Conservation (phyloP, 53 echinoderm and acorn worm genomes). For the Patiria pectinifera region DNA sequence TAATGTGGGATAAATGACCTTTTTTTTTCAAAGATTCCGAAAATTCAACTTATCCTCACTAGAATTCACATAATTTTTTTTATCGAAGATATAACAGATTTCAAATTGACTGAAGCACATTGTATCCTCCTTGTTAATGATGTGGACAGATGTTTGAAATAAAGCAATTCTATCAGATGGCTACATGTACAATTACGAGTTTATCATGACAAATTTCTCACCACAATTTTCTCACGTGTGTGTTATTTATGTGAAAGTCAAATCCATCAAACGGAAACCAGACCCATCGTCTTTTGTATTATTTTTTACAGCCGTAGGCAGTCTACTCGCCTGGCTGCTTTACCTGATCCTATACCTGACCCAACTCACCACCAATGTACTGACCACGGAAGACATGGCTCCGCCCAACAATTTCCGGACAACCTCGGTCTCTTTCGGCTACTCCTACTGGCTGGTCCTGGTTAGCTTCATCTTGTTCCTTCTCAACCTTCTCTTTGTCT, state of each 20-base stretch:
- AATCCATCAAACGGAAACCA: background rate
- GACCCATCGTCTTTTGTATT: background rate
- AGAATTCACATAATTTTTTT: too few species aligned
- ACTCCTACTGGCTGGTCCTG: conserved; percentile 80
- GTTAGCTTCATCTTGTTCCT: conserved; percentile 70
- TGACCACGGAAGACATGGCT: conserved; percentile 64
- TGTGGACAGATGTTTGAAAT: too few species aligned
- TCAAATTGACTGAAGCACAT: too few species aligned
- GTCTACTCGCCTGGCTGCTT: conserved; percentile 63
- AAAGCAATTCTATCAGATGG: too few species aligned
- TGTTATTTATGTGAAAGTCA: too few species aligned
- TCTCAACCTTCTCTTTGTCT: conserved; percentile 76
- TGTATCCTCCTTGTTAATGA: too few species aligned
- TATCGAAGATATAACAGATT: too few species aligned
- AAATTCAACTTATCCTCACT: too few species aligned
- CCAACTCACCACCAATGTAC: conserved; percentile 68
- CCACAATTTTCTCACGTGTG: too few species aligned
- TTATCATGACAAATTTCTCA: too few species aligned
- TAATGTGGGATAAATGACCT: background rate
- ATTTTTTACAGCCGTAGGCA: conserved; percentile 49
- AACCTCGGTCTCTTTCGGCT: conserved; percentile 61
- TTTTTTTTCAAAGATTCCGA: too few species aligned
- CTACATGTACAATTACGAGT: too few species aligned
- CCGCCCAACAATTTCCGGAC: conserved; percentile 71
- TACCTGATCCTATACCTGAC: conserved; percentile 76